Conservation (phyloP, 1,140 invertebrate genomes). For the Penaeus vannamei region DNA sequence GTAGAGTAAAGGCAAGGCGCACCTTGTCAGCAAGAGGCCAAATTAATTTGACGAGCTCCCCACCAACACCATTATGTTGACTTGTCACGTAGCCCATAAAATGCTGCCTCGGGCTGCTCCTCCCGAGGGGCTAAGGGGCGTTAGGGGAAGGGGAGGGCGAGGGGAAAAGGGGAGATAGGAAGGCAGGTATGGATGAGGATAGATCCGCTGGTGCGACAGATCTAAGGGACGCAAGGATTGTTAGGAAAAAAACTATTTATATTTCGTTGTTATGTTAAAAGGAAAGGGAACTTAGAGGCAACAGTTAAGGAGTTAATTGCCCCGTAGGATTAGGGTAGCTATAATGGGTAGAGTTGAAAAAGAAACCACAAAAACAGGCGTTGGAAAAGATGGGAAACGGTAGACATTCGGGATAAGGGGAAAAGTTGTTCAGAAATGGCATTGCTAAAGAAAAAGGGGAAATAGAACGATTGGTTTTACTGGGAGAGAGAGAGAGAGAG, state of each 20-base stretch:
- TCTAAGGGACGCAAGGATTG: neutral
- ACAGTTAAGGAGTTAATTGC: too few species aligned
- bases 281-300: too few species aligned
- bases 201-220: neutral
- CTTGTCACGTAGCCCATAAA: conserved; percentile 35
- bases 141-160: neutral
- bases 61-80: conserved; percentile 6
- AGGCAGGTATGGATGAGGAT: neutral
- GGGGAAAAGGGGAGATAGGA: neutral
- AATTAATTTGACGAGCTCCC: conserved; percentile 22
- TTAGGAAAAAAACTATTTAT: neutral
- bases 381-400: too few species aligned
- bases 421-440: too few species aligned
- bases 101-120: conserved; percentile 24
- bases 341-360: too few species aligned
- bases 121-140: conserved; percentile 8
- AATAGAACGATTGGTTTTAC: too few species aligned
- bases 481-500: too few species aligned
- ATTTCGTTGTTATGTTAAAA: too few species aligned
- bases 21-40: conserved; percentile 20
- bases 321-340: too few species aligned
- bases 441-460: too few species aligned
- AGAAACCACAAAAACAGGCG: too few species aligned
- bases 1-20: neutral
- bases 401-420: too few species aligned